Evolutionary conservation across 1,140 invertebrate species (phyloP).

Genomic region (Hypsibius dujardini): DNA sequence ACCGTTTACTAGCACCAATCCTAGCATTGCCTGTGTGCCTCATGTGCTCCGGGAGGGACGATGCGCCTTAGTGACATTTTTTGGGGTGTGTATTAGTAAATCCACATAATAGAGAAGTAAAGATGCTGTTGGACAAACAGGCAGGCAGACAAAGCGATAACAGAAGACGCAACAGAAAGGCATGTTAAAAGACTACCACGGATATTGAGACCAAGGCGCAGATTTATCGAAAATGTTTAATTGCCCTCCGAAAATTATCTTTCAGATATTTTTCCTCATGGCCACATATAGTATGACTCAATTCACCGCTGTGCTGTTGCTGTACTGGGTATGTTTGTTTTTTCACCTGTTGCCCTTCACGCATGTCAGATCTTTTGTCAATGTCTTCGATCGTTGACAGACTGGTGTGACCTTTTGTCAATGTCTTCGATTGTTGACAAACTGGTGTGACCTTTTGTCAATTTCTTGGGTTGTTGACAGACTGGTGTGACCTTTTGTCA

Average conservation of each 20-base stretch:
- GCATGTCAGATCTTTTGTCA: no score
- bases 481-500: no score
- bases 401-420: no score
- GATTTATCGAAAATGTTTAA: background rate
- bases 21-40: slow-evolving; percentile 40
- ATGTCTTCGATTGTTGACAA: no score
- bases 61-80: slow-evolving; percentile 79
- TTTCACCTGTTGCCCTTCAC: no score
- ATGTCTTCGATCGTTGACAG: no score
- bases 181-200: background rate
- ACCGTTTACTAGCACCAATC: slow-evolving; percentile 41
- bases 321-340: slow-evolving; percentile 46
- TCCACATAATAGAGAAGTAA: no score
- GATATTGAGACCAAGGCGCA: background rate
- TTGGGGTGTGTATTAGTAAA: slow-evolving; percentile 40
- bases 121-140: no score
- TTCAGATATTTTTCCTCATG: slow-evolving; percentile 87
- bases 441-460: no score
- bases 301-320: slow-evolving; percentile 72
- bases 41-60: slow-evolving; percentile 43
- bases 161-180: background rate
- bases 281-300: slow-evolving; percentile 81
- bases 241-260: background rate
- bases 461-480: no score
- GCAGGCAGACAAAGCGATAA: no score